phyloP scores from a whole-genome alignment of 2,797 vertebrate species.

The Staurois parvus region DNA sequence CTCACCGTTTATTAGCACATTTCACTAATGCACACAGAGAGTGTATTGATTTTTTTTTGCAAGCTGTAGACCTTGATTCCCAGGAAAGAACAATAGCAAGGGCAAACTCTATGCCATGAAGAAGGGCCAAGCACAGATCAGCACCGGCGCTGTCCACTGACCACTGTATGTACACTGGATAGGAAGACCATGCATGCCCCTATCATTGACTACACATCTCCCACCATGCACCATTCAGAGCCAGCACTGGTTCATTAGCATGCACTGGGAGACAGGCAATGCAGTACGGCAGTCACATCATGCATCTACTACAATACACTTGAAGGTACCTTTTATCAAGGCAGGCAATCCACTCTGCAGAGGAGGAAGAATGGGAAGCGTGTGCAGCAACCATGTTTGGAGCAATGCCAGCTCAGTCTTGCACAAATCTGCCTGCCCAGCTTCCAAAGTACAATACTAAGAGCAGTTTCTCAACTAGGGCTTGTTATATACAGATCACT shows the following conservation, averaged over 20 bases:
- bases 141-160: constrained; percentile 5
- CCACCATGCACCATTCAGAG: constrained; percentile 21
- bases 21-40: constrained; percentile 15
- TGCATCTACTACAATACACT: constrained; percentile 7
- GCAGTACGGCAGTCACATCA: constrained; percentile 1
- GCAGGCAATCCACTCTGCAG: constrained; percentile 92
- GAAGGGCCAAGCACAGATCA: background rate
- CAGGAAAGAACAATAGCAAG: constrained; percentile 39
- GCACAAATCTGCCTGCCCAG: constrained; percentile 18
- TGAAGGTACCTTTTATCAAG: constrained; percentile 91
- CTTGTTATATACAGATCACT: background rate
- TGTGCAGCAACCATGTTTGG: constrained; percentile 93
- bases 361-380: constrained; percentile 86
- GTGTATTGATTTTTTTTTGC: constrained; percentile 27
- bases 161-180: background rate
- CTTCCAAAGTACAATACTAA: constrained; percentile 6
- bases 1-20: constrained; percentile 6
- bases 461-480: constrained; percentile 15
- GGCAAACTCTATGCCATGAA: constrained; percentile 1
- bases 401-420: constrained; percentile 43
- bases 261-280: constrained; percentile 25
- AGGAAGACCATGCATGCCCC: background rate
- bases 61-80: constrained; percentile 28
- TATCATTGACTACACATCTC: background rate
- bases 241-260: constrained; percentile 23